phyloP scores from a whole-genome alignment of 2,888 invertebrate genomes.

The Lysandra bellargus region DNA sequence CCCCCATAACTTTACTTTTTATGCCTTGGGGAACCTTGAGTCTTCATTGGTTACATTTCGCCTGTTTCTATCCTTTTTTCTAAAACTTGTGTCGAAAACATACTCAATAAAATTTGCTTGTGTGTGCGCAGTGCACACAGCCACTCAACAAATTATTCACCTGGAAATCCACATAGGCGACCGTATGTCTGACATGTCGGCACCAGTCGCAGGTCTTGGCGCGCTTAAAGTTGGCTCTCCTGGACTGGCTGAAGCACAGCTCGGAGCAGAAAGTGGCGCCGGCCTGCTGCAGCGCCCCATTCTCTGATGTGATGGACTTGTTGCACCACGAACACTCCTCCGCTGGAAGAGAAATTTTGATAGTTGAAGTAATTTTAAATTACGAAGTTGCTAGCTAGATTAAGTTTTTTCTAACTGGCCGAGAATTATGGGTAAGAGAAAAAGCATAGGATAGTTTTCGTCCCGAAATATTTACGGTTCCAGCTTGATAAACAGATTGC shows the following conservation, averaged over 20 bases:
- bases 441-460: no score
- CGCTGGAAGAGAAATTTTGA: conserved; percentile 46
- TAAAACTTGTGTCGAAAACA: no score
- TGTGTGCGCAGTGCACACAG: no score
- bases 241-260: conserved; percentile 93
- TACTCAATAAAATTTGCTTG: no score
- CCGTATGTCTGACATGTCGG: conserved; percentile 92
- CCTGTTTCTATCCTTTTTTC: no score
- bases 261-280: conserved; percentile 90
- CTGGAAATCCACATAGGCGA: conserved; percentile 95
- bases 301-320: conserved; percentile 81
- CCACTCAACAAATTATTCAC: conserved; percentile 54
- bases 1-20: no score
- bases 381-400: no score
- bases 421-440: not conserved
- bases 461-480: no score
- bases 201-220: conserved; percentile 97
- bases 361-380: not conserved
- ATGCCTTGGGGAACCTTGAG: no score
- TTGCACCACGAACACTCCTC: conserved; percentile 89
- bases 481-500: no score
- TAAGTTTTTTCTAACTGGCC: not conserved
- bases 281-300: conserved; percentile 72
- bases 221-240: conserved; percentile 93
- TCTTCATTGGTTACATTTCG: no score